Base-by-base conservation (phyloP, 2,888 invertebrate genomes). In the Gerris lacustris region DNA sequence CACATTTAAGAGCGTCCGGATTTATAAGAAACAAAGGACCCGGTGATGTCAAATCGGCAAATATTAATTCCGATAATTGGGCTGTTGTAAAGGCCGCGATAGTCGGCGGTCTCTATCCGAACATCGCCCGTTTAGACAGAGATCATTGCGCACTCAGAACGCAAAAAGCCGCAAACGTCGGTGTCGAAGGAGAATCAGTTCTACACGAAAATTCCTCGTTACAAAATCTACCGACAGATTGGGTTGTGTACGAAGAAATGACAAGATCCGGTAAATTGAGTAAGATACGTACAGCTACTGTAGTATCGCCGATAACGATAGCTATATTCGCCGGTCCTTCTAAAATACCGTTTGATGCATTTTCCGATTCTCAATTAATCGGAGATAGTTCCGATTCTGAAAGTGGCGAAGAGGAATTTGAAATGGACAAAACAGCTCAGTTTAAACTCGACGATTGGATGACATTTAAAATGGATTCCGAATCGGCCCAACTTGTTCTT, bases 31-130 rank as follows among this genome's bases (percentile, higher is more conserved):
- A 86, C 0, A 79, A 85, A 69, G 85, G 85, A 2, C 81, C 85
- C 0, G 84, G 84, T 6, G 90, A 89, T 77, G 88, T 92, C 73
- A 83, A 89, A 75, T 91, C 92, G 77, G 84, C 94, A 62, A 96
- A 96, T 81, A 80, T 84, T 1, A 90, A 94, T 81, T 89, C 92
- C 0, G 88, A 91, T 76, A 89, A 90, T 78, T 94, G 94, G 94
- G 89, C 93, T 11, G 87, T 96, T 70, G 89, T 98, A 0, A 96
- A 96, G 79, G 91, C 92, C 0, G 92, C 93, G 2, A 82, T 97
- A 47, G 87, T 89, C 44, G 91, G 92, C 5, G 96, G 97, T 0
- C 84, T 92, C 72, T 97, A 96, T 81, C 97, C 98, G 0, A 92
- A 93, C 76, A 80, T 97, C 66, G 90, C 91, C 18, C 84, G 88